Conservation (phyloP, 2,113 vertebrate species). For the Calypte anna region DNA sequence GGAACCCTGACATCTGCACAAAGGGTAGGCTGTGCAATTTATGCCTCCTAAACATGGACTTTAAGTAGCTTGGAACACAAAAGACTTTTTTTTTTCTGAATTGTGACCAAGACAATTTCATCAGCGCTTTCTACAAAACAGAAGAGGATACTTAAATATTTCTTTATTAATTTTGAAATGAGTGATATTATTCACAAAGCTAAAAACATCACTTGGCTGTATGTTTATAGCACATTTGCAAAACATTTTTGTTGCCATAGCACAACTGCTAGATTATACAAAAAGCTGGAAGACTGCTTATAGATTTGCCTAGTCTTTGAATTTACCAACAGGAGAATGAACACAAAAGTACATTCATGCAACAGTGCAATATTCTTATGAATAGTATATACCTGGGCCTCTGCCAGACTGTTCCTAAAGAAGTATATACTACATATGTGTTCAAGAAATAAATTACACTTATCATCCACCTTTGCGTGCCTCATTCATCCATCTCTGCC, state of each 20-base stretch:
- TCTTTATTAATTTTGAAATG: neutral
- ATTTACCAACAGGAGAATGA: neutral
- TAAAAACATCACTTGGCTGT: neutral
- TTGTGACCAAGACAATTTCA: neutral
- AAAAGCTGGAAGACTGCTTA: neutral
- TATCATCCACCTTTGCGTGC: constrained; percentile 9
- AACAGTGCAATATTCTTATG: neutral
- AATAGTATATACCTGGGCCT: neutral
- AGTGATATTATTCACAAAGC: neutral
- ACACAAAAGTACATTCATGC: neutral
- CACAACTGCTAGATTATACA: neutral
- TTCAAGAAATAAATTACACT: constrained; percentile 24
- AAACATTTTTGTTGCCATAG: neutral
- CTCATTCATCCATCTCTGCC: constrained; percentile 25
- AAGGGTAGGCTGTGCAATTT: neutral
- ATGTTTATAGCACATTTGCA: neutral
- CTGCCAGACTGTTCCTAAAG: neutral
- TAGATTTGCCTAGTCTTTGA: neutral
- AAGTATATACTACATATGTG: neutral
- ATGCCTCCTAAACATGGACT: neutral
- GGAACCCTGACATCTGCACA: neutral
- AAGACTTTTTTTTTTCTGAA: neutral
- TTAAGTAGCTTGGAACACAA: neutral
- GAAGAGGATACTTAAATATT: neutral
- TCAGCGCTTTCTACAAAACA: neutral